These are phyloP conservation scores for Grantiella picta DNA, from an alignment of 2,113 vertebrate genomes.

Conservation along the genomic window DNA sequence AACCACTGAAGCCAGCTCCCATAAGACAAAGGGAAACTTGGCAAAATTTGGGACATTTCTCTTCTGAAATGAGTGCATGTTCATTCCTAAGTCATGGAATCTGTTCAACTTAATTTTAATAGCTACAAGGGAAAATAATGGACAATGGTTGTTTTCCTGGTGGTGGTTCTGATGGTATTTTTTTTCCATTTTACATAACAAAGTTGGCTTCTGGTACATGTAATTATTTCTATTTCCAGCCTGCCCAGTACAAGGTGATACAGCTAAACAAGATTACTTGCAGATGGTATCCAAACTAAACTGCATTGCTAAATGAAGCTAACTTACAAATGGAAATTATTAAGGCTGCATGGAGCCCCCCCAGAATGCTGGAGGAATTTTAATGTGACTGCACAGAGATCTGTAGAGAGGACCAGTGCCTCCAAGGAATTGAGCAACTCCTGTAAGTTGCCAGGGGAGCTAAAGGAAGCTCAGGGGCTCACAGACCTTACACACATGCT, in stretches of 20 bases:
- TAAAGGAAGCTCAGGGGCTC: not conserved
- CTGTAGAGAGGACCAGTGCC: not conserved
- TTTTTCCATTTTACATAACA: not conserved
- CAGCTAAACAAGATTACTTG: not conserved
- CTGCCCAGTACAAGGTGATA: not conserved
- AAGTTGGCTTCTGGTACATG: not conserved
- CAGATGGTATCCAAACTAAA: not conserved
- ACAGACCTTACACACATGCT: not conserved
- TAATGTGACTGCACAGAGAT: not conserved
- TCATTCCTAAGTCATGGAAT: not conserved
- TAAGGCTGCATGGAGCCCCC: not conserved
- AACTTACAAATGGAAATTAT: not conserved
- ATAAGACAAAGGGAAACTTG: not conserved
- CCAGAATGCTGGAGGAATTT: not conserved
- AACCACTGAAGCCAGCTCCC: not conserved
- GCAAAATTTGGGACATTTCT: not conserved
- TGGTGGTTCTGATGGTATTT: not conserved
- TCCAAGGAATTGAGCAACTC: not conserved
- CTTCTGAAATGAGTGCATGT: not conserved
- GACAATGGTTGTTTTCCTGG: not conserved
- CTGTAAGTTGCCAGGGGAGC: not conserved
- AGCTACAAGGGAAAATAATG: not conserved
- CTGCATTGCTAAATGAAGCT: not conserved
- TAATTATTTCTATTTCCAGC: not conserved
- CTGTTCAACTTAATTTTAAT: not conserved